Evolutionary conservation across 2,113 vertebrate species (phyloP), one percentile per base, ranked within the genome.

Genomic region (Leucopternis melanops): DNA sequence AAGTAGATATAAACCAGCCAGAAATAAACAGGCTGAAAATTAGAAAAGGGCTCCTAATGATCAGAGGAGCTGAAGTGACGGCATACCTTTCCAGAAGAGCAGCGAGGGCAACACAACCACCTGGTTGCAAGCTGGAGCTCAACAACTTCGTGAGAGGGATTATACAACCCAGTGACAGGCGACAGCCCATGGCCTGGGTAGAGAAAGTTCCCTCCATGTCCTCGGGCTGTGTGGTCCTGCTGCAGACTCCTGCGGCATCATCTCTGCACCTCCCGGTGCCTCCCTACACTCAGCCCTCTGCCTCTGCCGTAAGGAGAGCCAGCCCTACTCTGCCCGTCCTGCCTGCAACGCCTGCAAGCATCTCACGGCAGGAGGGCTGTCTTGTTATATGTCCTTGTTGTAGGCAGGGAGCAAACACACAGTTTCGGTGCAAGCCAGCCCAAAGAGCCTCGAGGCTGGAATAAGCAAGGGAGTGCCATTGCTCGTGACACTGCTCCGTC

Each of bases 1-100:
- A 96, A 96, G 96, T 6, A 93, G 54, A 88, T 2, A 73, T 9
- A 96, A 88, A 73, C 20, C 66, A 88, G 42, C 66, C 90, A 94
- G 95, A 62, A 96, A 97, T 96, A 95, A 95, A 93, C 87, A 95
- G 42, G 74, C 78, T 91, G 93, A 72, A 36, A 92, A 92, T 3
- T 29, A 84, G 50, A 65, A 67, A 57, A 85, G 61, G 25, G 52
- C 5, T 94, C 85, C 89, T 65, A 75, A 82, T 40, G 65, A 95
- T 55, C 45, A n/a, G n/a, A n/a, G 72, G 69, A 78, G 73, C 57
- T 62, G 26, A 36, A 66, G 55, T 6, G 50, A 38, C 6, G 25
- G 67, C 69, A 66, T 3, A 40, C 26, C 87, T 85, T 57, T 57
- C 78, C 40, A 42, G 31, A 15, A 50, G 55, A 66, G 34, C 75